Evolutionary conservation across 2,113 vertebrate genomes (phyloP), one percentile per base, ranked within the genome.

Genomic region (Gadus macrocephalus): DNA sequence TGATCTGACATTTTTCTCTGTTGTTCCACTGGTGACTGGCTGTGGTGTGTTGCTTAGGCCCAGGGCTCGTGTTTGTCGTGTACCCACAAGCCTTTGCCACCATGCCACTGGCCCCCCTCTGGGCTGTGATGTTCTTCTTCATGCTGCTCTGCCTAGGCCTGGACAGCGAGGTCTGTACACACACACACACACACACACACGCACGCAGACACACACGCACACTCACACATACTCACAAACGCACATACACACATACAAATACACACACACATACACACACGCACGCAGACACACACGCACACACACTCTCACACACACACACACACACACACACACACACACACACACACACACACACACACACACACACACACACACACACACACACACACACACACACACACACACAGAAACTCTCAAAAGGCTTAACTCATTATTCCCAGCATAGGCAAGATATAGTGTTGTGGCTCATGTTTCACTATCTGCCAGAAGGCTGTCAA

Each of bases 61-160:
- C 91, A 67, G 92, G 89, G 25, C 73, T 93, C 27, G 91, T 93
- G 78, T 92, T 73, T 70, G 69, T 93, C 64, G 86, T 93, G 73
- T 93, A 93, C 81, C 92, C 91, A 78, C 91, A 93, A 89, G 90
- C 92, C 77, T 91, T 93, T 85, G 78, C 82, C 62, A 91, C 79
- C 17, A 92, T 93, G 92, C 91, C 92, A 1, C 70, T 91, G 17
- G 31, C 91, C 80, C 91, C 91, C 53, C 85, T 92, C 35, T 93
- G 92, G 92, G 89, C 81, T 2, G 75, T 91, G 64, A 28, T 93
- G 68, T 93, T 93, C 73, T 93, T 93, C 81, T 86, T 91, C 78
- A 93, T 93, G 92, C 80, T 93, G 68, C 83, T 93, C 42, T 91
- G 88, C 56, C 86, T 93, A 0, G 92, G 92, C 7, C 82, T 93